Base-by-base conservation (phyloP, 1,140 invertebrate genomes). In the Caerostris extrusa region DNA sequence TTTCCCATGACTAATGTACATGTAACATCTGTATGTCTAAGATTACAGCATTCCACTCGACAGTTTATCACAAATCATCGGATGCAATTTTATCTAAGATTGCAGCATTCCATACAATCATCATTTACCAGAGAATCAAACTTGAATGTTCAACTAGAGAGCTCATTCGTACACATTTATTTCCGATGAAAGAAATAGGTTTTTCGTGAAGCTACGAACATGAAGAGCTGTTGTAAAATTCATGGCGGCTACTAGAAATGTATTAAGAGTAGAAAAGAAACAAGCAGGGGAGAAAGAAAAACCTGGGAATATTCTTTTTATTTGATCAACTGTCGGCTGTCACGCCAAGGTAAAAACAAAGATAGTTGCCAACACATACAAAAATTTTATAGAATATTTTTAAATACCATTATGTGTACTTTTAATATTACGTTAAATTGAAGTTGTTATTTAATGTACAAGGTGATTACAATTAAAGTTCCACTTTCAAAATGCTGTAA, bases 191-290 rank as follows among this genome's bases (percentile, higher is more conserved):
- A 19, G 8, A 50, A 64, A 50, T 64, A 19, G 50, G 58, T 50
- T 58, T 50, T 34, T 53, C 61, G 19, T 19, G 55, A 17, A 58
- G 19, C 85, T 61, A 61, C n/a, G 12, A 87, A 56, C 82, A 85
- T 56, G 82, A 85, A 85, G 57, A 85, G 82, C 56, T 85, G 53
- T 85, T 85, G 85, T 17, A 87, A 61, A 87, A 87, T 87, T 64
- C 57, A 61, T 87, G 85, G 58, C 61, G 58, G n/a, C 58, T 19
- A 58, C 8, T 12, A 60, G 17, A 87, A 87, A 87, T 34, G 19
- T 58, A 50, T 87, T 60, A 58, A 77, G 12, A 50, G 17, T 8
- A 87, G 55, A 50, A n/a, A 61, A 87, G 60, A 87, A 60, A 10
- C 34, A 60, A 34, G 58, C 34, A 57, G 19, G 34, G 5, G 14